Evolutionary conservation across 1,140 invertebrate genomes (phyloP), one percentile per base, ranked within the genome.

Genomic region (Ceratosolen fusciceps): DNA sequence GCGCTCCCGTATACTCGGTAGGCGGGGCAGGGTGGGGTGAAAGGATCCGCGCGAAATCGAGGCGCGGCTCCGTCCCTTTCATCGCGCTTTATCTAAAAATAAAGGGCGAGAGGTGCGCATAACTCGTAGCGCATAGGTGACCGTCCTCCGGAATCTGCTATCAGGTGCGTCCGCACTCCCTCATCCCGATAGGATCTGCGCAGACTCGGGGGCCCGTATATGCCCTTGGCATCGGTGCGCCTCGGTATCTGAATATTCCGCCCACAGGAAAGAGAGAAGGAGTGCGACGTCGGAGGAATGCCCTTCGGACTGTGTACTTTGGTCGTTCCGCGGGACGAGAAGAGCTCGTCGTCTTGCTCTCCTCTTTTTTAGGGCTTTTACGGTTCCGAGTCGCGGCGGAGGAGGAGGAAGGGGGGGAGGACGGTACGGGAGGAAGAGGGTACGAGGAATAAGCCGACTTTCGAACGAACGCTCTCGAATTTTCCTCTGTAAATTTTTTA

Each of bases 151-250:
- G 83, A 84, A 84, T 86, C 84, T 84, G 83, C 84, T 89, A 89
- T 89, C 88, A 89, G 87, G 87, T 89, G 88, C 87, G 84, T 88
- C 86, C 81, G 88, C 88, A 88, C 86, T 89, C 87, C 86, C 84
- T 90, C 88, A 89, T 88, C 81, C 86, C 84, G 89, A 90, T 90
- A 89, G 84, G 85, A 90, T 90, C 88, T 88, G 54, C 58, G 31
- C 56, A 37, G 16, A 16, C 10, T 26, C 31, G 5, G n/a, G n/a
- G n/a, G n/a, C n/a, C 16, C 60, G 70, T 31, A 29, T 24, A 37
- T 82, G 82, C 21, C 19, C 68, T 71, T 71, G 31, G n/a, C n/a
- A n/a, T n/a, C n/a, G n/a, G 68, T 52, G 82, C 80, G 80, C 81
- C 75, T 72, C 81, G 82, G 74, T 78, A 80, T 79, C 79, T 85